Percentiles rank a stretch among this genome's conserved stretches.
phyloP scores from a whole-genome alignment of 2,888 invertebrate genomes.

The Dolichopus griseipennis region DNA sequence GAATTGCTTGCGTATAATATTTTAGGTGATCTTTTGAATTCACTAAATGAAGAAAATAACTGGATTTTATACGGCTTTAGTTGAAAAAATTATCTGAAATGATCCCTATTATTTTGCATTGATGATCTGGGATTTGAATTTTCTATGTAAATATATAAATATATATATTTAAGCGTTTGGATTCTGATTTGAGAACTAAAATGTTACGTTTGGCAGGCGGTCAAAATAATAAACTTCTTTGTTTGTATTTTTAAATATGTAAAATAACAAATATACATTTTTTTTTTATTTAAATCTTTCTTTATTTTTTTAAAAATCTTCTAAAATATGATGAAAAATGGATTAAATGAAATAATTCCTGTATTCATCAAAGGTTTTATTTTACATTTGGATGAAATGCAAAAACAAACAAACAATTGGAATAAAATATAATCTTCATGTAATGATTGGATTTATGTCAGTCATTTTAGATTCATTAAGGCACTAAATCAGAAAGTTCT shows the following conservation, averaged over 20 bases:
- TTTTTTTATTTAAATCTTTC: background rate
- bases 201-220: conserved; percentile 1
- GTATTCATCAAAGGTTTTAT: background rate
- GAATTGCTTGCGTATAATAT: no score
- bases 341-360: background rate
- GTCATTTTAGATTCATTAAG: conserved; percentile 7
- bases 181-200: background rate
- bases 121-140: no score
- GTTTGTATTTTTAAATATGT: conserved; percentile 4
- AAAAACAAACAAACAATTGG: background rate
- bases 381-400: background rate
- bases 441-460: conserved; percentile 11
- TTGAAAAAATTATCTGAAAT: background rate
- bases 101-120: no score
- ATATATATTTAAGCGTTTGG: no score
- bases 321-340: background rate
- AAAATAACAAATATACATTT: background rate
- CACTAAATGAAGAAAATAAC: background rate
- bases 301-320: background rate
- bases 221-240: background rate
- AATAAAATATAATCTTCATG: background rate
- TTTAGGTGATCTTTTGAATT: no score
- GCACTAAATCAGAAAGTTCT: background rate
- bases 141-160: no score
- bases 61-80: conserved; percentile 4